Evolutionary conservation across 2,113 vertebrate genomes (phyloP), one percentile per base, ranked within the genome.

Genomic region (Chamaea fasciata): DNA sequence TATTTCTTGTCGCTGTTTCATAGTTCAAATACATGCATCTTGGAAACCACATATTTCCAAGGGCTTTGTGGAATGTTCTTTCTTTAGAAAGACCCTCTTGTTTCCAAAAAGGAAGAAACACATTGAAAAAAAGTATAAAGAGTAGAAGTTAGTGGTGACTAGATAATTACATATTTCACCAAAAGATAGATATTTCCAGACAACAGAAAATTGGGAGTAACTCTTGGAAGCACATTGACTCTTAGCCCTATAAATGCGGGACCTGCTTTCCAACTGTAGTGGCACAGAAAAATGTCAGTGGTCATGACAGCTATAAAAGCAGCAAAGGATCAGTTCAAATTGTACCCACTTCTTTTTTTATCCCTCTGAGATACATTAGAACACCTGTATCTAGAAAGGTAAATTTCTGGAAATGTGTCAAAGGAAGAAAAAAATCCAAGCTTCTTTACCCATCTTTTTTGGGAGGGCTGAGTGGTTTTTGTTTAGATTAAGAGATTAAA

Each of bases 391-490:
- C 22, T 57, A 75, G 11, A 81, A 23, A 23, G 28, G 19, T 10
- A 42, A 60, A 89, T 57, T 64, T 52, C 46, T 79, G 52, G 31
- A 86, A 60, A 71, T 15, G 13, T 35, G 18, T 41, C 27, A 50
- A 77, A 56, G 11, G 31, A 83, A 76, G 20, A 41, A 83, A 69
- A n/a, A 70, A 24, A 44, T 47, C 18, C 23, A 71, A 35, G 39
- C 56, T 60, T 90, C 49, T 77, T 73, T 68, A 18, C 6, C 35
- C 9, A 37, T 41, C 28, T 47, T 71, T 53, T 73, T 8, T 4
- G 5, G 8, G 2, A 7, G 7, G 3, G 3, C 16, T 55, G 28
- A 73, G 44, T 50, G 27, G 0, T 14, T 57, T 62, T 52, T 57
- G 15, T 26, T 85, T 41, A 21, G 27, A 10, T 31, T 81, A 28